These are phyloP conservation scores for Liasis olivaceus DNA, from an alignment of 2,797 vertebrate genomes.

Conservation along the genomic window DNA sequence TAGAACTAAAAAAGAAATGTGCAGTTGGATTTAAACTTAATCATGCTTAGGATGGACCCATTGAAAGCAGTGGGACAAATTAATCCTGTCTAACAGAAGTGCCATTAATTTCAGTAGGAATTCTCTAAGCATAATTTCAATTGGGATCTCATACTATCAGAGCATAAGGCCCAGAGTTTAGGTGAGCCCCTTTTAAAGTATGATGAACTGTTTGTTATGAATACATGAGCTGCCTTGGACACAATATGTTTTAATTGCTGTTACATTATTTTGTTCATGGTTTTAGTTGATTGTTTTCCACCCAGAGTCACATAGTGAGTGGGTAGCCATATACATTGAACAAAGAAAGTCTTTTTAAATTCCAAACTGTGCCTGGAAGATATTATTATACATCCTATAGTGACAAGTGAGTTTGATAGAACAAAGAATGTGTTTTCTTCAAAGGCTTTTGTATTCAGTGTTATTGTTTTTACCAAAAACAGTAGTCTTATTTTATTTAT, in stretches of 20 bases:
- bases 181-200: neutral
- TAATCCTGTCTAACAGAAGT: neutral
- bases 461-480: conserved; percentile 3
- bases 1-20: neutral
- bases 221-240: neutral
- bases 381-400: neutral
- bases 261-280: neutral
- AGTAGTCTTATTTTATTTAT: neutral
- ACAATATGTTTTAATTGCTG: neutral
- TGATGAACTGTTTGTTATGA: neutral
- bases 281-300: neutral
- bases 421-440: neutral
- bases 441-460: conserved; percentile 20
- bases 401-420: neutral
- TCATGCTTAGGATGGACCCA: neutral
- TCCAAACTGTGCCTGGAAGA: neutral
- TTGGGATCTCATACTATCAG: neutral
- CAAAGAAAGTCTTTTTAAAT: neutral
- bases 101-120: neutral
- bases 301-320: neutral
- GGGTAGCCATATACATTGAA: neutral
- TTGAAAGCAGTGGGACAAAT: neutral
- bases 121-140: neutral
- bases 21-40: neutral
- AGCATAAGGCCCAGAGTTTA: neutral